Conservation (phyloP, 1,140 invertebrate genomes). For the Drosophila ficusphila region DNA sequence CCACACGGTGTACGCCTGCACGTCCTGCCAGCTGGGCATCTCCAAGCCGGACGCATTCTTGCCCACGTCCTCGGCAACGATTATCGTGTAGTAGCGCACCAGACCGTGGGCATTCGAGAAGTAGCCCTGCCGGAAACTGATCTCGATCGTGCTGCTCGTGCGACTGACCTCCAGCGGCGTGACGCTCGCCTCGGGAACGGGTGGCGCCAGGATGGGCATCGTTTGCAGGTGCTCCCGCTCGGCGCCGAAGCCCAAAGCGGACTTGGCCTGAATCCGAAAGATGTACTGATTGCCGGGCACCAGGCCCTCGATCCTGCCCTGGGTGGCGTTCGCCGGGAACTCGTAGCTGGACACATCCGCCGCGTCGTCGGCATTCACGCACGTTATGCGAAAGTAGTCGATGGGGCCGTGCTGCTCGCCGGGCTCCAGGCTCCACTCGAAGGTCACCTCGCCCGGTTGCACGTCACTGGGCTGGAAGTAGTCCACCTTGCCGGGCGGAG, state of each 20-base stretch:
- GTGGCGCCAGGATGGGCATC: constrained; percentile 94
- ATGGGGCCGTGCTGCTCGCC: constrained; percentile 93
- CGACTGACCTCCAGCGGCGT: constrained; percentile 92
- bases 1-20: constrained; percentile 94
- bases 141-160: constrained; percentile 92
- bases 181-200: constrained; percentile 89
- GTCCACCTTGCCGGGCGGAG: constrained; percentile 90
- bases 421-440: constrained; percentile 91
- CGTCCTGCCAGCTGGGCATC: constrained; percentile 96
- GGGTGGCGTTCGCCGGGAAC: constrained; percentile 88
- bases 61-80: constrained; percentile 94
- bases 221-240: constrained; percentile 89
- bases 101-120: constrained; percentile 95
- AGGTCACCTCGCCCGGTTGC: constrained; percentile 91
- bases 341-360: constrained; percentile 86
- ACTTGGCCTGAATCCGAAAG: constrained; percentile 94
- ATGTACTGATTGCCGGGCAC: constrained; percentile 92
- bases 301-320: constrained; percentile 89
- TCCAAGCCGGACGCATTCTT: constrained; percentile 92
- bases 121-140: constrained; percentile 94
- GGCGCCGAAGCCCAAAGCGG: constrained; percentile 92
- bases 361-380: constrained; percentile 88
- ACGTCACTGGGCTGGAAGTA: constrained; percentile 91
- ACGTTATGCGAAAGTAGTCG: constrained; percentile 91
- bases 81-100: constrained; percentile 94